phyloP scores from a whole-genome alignment of 1,140 invertebrate species.

The Zaprionus inermis region DNA sequence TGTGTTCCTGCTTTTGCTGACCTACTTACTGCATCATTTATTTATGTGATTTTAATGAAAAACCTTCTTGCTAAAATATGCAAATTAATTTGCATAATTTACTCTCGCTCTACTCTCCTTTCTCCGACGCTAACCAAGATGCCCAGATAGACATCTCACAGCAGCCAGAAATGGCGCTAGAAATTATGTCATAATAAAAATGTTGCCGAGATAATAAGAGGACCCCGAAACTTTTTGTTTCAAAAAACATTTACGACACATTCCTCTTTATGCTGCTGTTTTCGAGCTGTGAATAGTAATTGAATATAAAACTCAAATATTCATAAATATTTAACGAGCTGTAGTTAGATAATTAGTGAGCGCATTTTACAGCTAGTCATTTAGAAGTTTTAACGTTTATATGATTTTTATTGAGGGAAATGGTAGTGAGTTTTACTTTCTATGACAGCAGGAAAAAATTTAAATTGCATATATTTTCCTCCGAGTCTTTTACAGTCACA shows the following conservation, averaged over 20 bases:
- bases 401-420: not conserved
- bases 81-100: conserved; percentile 64
- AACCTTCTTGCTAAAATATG: conserved; percentile 46
- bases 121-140: not conserved
- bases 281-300: conserved; percentile 1
- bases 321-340: conserved; percentile 26
- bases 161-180: conserved; percentile 11
- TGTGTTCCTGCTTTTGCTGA: conserved; percentile 39
- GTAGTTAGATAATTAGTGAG: conserved; percentile 28
- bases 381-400: conserved; percentile 8
- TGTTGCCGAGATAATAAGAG: conserved; percentile 7
- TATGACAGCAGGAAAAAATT: not conserved
- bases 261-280: conserved; percentile 9
- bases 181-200: conserved; percentile 34
- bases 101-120: conserved; percentile 2
- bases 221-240: too few species aligned
- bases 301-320: conserved; percentile 15
- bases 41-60: conserved; percentile 58
- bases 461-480: not conserved
- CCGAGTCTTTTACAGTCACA: too few species aligned
- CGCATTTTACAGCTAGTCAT: conserved; percentile 1
- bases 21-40: conserved; percentile 61
- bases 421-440: not conserved
- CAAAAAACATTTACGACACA: conserved; percentile 17
- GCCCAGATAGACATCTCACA: not conserved